phyloP scores from a whole-genome alignment of 2,113 vertebrate species.

The Dryoscopus gambensis region DNA sequence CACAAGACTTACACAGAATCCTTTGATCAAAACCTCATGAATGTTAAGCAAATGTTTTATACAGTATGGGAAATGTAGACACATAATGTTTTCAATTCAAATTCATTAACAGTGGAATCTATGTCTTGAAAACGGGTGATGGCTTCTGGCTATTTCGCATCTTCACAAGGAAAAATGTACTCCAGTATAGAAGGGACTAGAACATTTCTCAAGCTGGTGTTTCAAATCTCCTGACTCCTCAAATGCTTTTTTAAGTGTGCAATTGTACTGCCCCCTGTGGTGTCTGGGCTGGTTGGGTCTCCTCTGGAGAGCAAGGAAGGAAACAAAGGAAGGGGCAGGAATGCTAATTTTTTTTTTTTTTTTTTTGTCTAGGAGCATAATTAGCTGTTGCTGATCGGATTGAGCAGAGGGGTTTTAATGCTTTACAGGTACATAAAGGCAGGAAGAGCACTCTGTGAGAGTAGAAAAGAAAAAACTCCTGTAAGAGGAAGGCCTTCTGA shows the following conservation, averaged over 20 bases:
- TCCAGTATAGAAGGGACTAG: not conserved
- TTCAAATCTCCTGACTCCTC: not conserved
- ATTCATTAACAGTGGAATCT: not conserved
- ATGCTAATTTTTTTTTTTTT: not conserved
- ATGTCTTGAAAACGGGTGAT: not conserved
- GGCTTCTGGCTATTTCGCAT: not conserved
- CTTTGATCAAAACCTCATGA: not conserved
- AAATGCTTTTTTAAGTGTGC: not conserved
- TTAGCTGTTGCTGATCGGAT: not conserved
- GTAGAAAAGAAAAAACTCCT: slow-evolving; percentile 14
- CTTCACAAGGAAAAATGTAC: not conserved
- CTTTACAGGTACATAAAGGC: not conserved
- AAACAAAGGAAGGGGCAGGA: not conserved
- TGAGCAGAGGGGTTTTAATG: not conserved
- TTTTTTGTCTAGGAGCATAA: not conserved
- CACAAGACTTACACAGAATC: not conserved
- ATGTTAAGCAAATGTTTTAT: not conserved
- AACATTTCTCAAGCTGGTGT: not conserved
- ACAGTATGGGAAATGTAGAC: not conserved
- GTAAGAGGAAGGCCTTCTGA: slow-evolving; percentile 37
- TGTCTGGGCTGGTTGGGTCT: not conserved
- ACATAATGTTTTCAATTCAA: not conserved
- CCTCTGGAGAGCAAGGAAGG: not conserved
- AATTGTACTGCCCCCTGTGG: not conserved
- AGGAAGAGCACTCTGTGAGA: slow-evolving; percentile 10